Conservation (phyloP, 1,140 invertebrate species). For the Atta cephalotes region DNA sequence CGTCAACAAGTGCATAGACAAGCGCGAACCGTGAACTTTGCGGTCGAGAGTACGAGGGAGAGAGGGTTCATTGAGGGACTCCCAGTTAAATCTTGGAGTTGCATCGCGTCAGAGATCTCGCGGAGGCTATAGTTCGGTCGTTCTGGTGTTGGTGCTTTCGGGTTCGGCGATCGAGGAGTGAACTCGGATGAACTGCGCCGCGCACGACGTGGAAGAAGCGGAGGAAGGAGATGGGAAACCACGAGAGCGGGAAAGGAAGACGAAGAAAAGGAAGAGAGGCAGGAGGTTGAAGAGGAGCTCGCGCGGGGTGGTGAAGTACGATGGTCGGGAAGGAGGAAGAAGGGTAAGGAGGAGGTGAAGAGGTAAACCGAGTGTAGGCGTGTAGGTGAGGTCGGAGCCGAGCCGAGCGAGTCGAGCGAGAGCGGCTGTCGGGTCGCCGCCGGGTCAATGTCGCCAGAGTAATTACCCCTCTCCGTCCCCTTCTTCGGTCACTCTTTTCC, state of each 20-base stretch:
- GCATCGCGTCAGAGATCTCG: constrained; percentile 33
- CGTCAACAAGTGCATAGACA: constrained; percentile 25
- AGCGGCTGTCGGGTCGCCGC: constrained; percentile 68
- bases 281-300: constrained; percentile 45
- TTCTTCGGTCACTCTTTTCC: constrained; percentile 69
- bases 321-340: background rate
- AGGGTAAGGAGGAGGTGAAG: constrained; percentile 31
- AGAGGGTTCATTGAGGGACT: constrained; percentile 46
- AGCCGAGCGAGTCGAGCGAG: constrained; percentile 62
- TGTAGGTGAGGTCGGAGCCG: constrained; percentile 53
- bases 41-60: background rate
- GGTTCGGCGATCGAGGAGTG: constrained; percentile 83
- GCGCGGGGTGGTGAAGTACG: constrained; percentile 28
- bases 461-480: constrained; percentile 70
- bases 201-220: constrained; percentile 59
- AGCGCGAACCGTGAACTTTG: constrained; percentile 24
- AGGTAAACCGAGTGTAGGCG: constrained; percentile 61
- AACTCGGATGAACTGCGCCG: constrained; percentile 81
- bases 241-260: constrained; percentile 54
- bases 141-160: constrained; percentile 71
- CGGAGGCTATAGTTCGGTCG: constrained; percentile 41
- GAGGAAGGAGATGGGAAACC: constrained; percentile 65
- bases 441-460: constrained; percentile 70
- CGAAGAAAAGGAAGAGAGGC: constrained; percentile 51
- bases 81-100: constrained; percentile 10